Conservation (phyloP, 2,888 invertebrate genomes). For the Cataglyphis rosenhaueri region DNA sequence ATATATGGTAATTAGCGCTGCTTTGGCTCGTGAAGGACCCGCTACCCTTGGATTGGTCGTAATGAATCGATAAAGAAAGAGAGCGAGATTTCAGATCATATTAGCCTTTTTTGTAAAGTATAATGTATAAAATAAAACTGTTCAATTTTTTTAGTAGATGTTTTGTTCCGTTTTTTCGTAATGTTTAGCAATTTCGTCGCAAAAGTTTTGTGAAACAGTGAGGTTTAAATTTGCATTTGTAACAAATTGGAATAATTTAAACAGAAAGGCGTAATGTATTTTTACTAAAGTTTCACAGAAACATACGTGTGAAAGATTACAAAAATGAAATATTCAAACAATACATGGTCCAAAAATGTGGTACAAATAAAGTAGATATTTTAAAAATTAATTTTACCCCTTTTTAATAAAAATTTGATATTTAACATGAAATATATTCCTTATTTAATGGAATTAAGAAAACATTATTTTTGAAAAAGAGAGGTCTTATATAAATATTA, state of each 20-base stretch:
- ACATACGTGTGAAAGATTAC: background rate
- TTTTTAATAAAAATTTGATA: too few relatives aligned
- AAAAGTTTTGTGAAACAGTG: background rate
- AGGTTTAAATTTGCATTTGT: background rate
- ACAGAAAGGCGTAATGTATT: background rate
- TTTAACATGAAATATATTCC: background rate
- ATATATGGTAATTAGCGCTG: constrained; percentile 70
- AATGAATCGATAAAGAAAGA: background rate
- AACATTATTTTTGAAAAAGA: constrained; percentile 4
- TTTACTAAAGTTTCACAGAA: background rate
- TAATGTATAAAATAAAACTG: constrained; percentile 13
- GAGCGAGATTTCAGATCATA: background rate
- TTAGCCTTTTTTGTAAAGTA: background rate
- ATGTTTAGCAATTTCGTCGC: background rate
- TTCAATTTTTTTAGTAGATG: background rate
- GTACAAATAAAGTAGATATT: background rate
- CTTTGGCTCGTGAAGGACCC: constrained; percentile 72
- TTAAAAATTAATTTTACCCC: background rate
- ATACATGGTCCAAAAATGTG: constrained; percentile 4
- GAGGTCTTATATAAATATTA: constrained; percentile 1
- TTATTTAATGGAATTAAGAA: constrained; percentile 1
- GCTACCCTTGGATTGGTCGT: constrained; percentile 70
- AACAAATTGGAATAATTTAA: background rate
- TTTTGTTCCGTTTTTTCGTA: background rate
- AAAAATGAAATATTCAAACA: background rate